These are phyloP conservation scores for Meriones psammophilus DNA, from an alignment of 2,797 vertebrate species.

Conservation along the genomic window DNA sequence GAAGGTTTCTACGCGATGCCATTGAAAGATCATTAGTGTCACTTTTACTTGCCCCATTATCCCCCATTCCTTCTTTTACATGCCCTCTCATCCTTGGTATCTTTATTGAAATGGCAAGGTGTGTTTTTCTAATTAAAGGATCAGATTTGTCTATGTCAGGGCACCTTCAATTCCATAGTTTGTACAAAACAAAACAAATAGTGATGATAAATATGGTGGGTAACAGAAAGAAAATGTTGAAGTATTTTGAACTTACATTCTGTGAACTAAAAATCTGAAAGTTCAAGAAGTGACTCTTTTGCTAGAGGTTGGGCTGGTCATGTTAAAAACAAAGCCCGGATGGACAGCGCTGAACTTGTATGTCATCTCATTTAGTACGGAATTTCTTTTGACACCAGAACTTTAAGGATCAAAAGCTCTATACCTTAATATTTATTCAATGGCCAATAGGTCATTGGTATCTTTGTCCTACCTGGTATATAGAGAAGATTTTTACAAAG, in stretches of 20 bases:
- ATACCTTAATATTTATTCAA: neutral
- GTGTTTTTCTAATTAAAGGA: neutral
- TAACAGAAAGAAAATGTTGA: constrained; percentile 50
- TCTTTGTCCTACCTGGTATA: neutral
- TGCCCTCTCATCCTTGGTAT: neutral
- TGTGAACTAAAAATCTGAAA: constrained; percentile 31
- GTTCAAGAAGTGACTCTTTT: constrained; percentile 60
- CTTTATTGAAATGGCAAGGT: neutral
- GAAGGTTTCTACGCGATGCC: neutral
- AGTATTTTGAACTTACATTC: constrained; percentile 1
- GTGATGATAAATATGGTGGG: constrained; percentile 7
- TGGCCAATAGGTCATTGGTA: neutral
- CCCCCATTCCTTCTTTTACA: neutral
- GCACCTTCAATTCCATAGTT: neutral
- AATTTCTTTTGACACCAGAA: neutral
- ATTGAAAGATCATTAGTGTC: neutral
- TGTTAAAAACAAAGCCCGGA: constrained; percentile 48
- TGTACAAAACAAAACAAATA: constrained; percentile 26
- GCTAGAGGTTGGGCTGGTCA: neutral
- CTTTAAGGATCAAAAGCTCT: neutral
- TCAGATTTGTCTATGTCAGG: neutral
- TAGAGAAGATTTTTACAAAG: constrained; percentile 8
- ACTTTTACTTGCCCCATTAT: neutral
- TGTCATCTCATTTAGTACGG: neutral
- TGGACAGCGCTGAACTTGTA: neutral